These are phyloP conservation scores for Sebastes cheni DNA, from an alignment of 2,797 vertebrate species.

Conservation along the genomic window DNA sequence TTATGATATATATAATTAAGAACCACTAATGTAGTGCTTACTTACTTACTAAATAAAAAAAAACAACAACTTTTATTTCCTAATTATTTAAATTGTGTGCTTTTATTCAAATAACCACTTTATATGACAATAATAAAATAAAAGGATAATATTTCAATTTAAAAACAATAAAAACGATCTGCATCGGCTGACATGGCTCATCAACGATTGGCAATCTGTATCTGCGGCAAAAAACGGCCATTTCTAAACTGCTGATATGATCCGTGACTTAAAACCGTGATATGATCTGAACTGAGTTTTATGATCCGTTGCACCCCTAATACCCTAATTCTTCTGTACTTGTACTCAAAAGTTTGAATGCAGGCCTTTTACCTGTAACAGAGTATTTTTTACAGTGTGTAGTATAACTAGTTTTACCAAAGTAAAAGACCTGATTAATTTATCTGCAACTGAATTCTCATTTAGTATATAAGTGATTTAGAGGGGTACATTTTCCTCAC, in stretches of 20 bases:
- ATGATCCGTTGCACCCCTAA: neutral
- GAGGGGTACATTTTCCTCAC: neutral
- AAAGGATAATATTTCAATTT: too few species aligned
- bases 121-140: too few species aligned
- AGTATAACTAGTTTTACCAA: neutral
- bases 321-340: neutral
- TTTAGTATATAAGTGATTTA: neutral
- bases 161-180: too few species aligned
- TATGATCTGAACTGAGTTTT: neutral
- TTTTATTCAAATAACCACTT: too few species aligned
- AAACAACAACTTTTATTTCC: too few species aligned
- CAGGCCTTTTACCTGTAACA: neutral
- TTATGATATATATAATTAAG: neutral
- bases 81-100: too few species aligned
- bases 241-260: too few species aligned
- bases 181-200: too few species aligned
- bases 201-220: too few species aligned
- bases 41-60: too few species aligned
- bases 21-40: neutral
- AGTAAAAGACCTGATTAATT: neutral
- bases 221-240: too few species aligned
- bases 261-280: too few species aligned
- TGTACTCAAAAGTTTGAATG: neutral
- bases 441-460: rapidly evolving
- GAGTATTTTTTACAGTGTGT: neutral